Evolutionary conservation across 53 echinoderm and acorn worm genomes (phyloP), one percentile per base, ranked within the genome.

Genomic region (Mesocentrotus franciscanus): DNA sequence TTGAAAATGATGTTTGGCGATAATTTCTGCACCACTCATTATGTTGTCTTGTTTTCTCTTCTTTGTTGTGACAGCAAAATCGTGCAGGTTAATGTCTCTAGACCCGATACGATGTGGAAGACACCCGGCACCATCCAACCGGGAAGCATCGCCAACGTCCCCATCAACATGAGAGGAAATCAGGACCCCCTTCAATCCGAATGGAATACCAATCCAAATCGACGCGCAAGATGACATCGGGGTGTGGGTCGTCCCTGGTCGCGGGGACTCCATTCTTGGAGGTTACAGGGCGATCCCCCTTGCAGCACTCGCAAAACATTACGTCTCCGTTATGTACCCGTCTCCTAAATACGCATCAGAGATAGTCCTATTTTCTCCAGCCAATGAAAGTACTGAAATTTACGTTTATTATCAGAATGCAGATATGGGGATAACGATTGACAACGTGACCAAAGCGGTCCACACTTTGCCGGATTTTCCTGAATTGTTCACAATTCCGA

Each of bases 201-300:
- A 64, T 70, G 95, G 95, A 36, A 70, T 94, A 71, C 42, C 85
- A 5, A 36, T 96, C 61, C 72, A 95, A 85, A 92, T 96, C 78
- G 85, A 87, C 10, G 42, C 97, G 5, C 72, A 74, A 35, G 60
- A 16, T 0, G 94, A 95, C 78, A 78, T 96, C 33, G 85, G 92
- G 0, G 95, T 96, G 36, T 81, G 94, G 60, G 89, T 96, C 24
- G 30, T 94, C 22, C 29, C 94, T 20, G 93, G 95, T 56, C 90
- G 94, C 7, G 85, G 85, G 58, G 84, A 85, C 27, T n/a, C 60
- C 58, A 64, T 92, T 24, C 89, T 96, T 0, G 95, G 89, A 29
- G 96, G 95, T 0, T 96, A 92, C 92, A 91, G 94, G 3, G 97
- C 96, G 60, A 75, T 95, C 18, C 97, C 97, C 7, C 8, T 29